Base-by-base conservation (phyloP, 1,140 invertebrate species). In the Kradibia gibbosae region DNA sequence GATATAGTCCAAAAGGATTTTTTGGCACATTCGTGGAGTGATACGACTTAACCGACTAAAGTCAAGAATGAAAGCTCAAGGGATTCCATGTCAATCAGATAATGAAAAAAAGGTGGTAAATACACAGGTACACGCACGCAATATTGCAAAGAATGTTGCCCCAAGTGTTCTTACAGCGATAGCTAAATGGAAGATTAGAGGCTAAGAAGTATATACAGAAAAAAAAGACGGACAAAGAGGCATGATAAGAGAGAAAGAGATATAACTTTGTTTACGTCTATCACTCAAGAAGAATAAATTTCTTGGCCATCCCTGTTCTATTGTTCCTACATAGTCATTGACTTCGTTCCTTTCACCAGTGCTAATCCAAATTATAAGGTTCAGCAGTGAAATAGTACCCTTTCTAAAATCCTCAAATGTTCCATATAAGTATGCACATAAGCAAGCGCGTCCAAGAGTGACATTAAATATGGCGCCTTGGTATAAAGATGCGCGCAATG, bases 291-390 rank as follows among this genome's bases (percentile, higher is more conserved):
- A 70, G 48, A 48, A 65, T 50, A 53, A 42, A 28, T 20, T 31
- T 80, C 70, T 25, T 81, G 75, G 87, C 88, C 89, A 89, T 90
- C 71, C 72, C n/a, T n/a, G 39, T 42, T 31, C 70, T 48, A n/a
- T 70, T 36, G 13, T 17, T 39, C 36, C 39, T 39, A 42, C 39
- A 17, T 39, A 13, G 22, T 11, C 50, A 10, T 45, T 39, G 57
- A 13, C 57, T 42, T 45, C 39, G 15, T 45, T 39, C 42, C 17
- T 34, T 48, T 84, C 74, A 83, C 48, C 81, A 82, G 84, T 84
- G 83, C 86, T 86, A 83, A 89, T 88, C 86, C 88, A 88, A 88
- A 88, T 88, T 88, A 88, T 88, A 88, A 88, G 84, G 86, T 84
- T 83, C 80, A 87, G 85, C 86, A 7, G 82, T 50, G 78, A 42